Evolutionary conservation across 2,797 vertebrate species (phyloP), one percentile per base, ranked within the genome.

Genomic region (Cyprinodon diabolis): DNA sequence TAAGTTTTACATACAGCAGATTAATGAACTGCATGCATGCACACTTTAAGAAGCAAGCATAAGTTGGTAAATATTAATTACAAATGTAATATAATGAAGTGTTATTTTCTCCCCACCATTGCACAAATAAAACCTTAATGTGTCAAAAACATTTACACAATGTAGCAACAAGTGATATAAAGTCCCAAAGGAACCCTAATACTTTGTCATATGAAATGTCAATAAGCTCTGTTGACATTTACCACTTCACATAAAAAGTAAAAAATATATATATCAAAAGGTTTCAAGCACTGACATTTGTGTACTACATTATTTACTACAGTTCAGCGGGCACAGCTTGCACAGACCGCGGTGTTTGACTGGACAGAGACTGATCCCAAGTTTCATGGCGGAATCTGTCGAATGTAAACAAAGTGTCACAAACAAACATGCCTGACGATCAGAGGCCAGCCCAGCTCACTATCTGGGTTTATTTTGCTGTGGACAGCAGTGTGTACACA

Each of bases 331-430:
- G 62, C 23, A 75, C 71, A 58, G 15, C 2, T 4, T n/a, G 60
- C 10, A 35, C 17, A 0, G 1, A 25, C 47, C 40, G 25, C 9
- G 7, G 9, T 12, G 30, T 21, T 71, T 17, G 60, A 43, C 56
- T 6, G 66, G 30, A 62, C 54, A 71, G 60, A 47, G 4, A 68
- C 52, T 6, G 56, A 15, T 0, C 5, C 4, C 0, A 30, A 70
- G 23, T 73, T 68, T 35, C 3, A 40, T n/a, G 55, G 37, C 8
- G 19, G 21, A 21, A 43, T 37, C 5, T 56, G 73, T 48, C 65
- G 55, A 69, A 79, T 85, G 87, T 91, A 92, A 91, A 93, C 91
- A 91, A 87, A 90, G 72, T 30, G 40, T 13, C 65, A 67, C 65
- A 19, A 15, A 67, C 65, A 19, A 15, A 51, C 35, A 6, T 45